Evolutionary conservation across 2,797 vertebrate species (phyloP).

Genomic region (Sternarchorhynchus goeldii): DNA sequence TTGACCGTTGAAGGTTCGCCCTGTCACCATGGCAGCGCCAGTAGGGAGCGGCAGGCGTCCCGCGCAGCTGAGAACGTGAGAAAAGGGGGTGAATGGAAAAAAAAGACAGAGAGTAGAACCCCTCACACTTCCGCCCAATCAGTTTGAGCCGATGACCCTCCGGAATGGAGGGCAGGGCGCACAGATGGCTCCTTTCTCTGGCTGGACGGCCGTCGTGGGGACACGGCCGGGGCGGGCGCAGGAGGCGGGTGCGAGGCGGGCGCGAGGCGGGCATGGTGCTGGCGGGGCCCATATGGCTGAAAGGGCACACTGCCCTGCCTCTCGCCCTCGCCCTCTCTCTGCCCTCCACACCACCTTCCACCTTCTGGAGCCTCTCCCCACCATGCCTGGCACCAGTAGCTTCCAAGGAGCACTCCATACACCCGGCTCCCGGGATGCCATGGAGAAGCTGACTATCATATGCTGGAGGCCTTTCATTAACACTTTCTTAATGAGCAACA

Average conservation of each 20-base stretch:
- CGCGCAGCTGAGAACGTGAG: too few relatives aligned
- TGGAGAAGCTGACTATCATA: constrained; percentile 1
- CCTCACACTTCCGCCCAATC: constrained; percentile 48
- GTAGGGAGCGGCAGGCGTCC: too few relatives aligned
- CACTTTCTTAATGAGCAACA: constrained; percentile 39
- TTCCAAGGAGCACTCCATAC: neutral
- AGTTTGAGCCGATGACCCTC: constrained; percentile 58
- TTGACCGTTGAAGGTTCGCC: neutral
- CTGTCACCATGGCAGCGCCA: constrained; percentile 19
- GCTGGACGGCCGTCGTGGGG: constrained; percentile 45
- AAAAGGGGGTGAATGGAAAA: constrained; percentile 5
- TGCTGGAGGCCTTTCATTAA: constrained; percentile 42
- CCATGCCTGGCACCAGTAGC: constrained; percentile 50
- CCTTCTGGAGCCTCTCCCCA: constrained; percentile 64
- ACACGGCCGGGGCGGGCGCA: constrained; percentile 38
- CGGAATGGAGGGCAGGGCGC: constrained; percentile 51
- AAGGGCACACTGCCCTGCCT: constrained; percentile 56
- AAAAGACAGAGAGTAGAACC: constrained; percentile 5
- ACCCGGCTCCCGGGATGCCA: constrained; percentile 3
- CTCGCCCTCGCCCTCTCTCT: constrained; percentile 67
- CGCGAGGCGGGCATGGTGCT: constrained; percentile 43
- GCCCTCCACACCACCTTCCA: constrained; percentile 67
- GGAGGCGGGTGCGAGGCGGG: constrained; percentile 35
- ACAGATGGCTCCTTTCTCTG: constrained; percentile 59
- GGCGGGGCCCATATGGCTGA: constrained; percentile 58